Evolutionary conservation across 2,888 invertebrate genomes (phyloP).

Genomic region (Onthophagus sagittarius): DNA sequence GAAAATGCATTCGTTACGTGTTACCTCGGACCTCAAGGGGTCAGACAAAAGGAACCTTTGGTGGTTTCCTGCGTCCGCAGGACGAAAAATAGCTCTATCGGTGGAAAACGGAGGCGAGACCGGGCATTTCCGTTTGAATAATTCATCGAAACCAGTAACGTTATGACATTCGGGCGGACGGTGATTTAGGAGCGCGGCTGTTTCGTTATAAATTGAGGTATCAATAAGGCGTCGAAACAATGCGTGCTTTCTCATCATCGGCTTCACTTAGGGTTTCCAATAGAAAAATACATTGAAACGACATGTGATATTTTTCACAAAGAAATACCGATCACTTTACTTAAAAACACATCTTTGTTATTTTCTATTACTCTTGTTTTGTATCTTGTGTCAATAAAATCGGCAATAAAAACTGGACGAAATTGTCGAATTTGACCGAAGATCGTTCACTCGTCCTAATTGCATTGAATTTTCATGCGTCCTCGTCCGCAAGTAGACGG

Average conservation of each 20-base stretch:
- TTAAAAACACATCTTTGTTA: background rate
- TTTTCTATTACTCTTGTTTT: background rate
- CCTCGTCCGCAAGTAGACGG: constrained; percentile 30
- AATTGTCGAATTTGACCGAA: background rate
- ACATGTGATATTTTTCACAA: no score
- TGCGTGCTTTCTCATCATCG: constrained; percentile 27
- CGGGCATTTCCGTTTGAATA: constrained; percentile 36
- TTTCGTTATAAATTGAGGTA: constrained; percentile 30
- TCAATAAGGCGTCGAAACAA: constrained; percentile 32
- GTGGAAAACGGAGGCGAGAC: constrained; percentile 32
- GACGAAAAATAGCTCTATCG: constrained; percentile 36
- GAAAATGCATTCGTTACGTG: background rate
- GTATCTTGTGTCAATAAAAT: background rate
- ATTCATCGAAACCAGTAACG: constrained; percentile 34
- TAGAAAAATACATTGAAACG: no score
- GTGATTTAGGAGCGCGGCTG: constrained; percentile 23
- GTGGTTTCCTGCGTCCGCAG: constrained; percentile 21
- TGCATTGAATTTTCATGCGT: constrained; percentile 39
- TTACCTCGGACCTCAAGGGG: background rate
- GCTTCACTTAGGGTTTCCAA: background rate
- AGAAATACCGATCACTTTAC: no score
- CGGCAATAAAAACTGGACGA: background rate
- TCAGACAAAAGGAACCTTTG: background rate
- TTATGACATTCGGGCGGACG: constrained; percentile 28
- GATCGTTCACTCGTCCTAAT: constrained; percentile 31